Evolutionary conservation across 2,113 vertebrate genomes (phyloP), one percentile per base, ranked within the genome.

Genomic region (Pedionomus torquatus): DNA sequence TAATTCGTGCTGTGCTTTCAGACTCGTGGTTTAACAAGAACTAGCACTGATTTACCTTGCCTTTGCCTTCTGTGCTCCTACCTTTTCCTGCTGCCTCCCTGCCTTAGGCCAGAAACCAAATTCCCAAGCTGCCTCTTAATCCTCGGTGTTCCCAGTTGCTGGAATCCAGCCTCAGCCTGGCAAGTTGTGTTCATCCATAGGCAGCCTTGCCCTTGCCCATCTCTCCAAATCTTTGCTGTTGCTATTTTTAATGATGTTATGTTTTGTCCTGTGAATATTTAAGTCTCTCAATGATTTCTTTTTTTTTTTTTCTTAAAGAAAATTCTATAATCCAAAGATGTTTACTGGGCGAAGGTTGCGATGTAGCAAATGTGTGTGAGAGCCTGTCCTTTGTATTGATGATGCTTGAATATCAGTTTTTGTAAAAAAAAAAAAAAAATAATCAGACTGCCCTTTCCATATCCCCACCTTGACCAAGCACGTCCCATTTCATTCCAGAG

Each of bases 241-340:
- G 11, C 0, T 5, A 2, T 17, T 91, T 70, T 58, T 5, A 37
- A 28, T 18, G 2, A n/a, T 11, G 6, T 15, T 33, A 4, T 35
- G 71, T 7, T 83, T 91, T 80, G 20, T 95, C 83, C 90, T 94
- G 85, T 88, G 95, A 94, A 69, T 89, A 92, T 88, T 88, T 82
- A 75, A 87, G 15, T 69, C 76, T 31, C 30, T 77, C 61, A 28
- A 5, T 74, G 2, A 19, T 37, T 26, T n/a, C n/a, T n/a, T 43
- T 41, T 13, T 7, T 4, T 18, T 74, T 39, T 30, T 28, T 30
- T 15, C 7, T 17, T 16, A 54, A 31, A 33, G 16, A 39, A 6
- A 60, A 37, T 39, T 49, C 12, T 77, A 0, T 61, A 6, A 55
- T 82, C 95, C 85, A 87, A 93, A 94, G 82, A 70, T 77, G 78